Percentiles rank a stretch among this genome's conserved stretches.
These are phyloP conservation scores for Cryptotermes secundus DNA, from an alignment of 1,140 invertebrate genomes.

Conservation along the genomic window DNA sequence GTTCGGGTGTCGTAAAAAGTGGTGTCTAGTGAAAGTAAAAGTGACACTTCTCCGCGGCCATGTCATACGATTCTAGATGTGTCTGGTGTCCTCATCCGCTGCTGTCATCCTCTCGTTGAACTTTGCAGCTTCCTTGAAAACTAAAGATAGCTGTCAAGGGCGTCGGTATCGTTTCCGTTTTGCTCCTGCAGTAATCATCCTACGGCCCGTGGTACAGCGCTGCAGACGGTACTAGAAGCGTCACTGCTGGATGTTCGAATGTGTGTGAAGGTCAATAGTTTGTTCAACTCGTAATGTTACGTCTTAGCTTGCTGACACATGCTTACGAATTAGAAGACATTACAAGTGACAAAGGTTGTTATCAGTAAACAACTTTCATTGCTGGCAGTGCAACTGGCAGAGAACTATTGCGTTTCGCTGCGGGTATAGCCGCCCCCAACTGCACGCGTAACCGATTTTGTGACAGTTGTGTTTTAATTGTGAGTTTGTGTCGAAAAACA, in stretches of 20 bases:
- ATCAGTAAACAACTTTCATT: neutral
- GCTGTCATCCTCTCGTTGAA: neutral
- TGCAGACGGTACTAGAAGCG: neutral
- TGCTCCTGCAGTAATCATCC: no score
- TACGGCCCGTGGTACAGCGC: neutral
- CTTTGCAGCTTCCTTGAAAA: neutral
- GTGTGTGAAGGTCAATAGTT: slow-evolving; percentile 7
- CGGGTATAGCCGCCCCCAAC: no score
- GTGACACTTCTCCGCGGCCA: neutral
- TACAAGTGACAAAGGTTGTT: neutral
- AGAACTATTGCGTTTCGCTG: neutral
- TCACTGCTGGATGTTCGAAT: neutral
- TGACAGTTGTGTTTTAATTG: no score
- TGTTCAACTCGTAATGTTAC: neutral
- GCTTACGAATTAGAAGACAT: neutral
- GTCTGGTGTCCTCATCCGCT: neutral
- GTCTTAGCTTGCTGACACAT: neutral
- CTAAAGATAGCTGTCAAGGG: no score
- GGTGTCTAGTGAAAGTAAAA: neutral
- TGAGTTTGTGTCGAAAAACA: neutral
- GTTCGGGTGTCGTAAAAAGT: no score
- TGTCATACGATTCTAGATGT: neutral
- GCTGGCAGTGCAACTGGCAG: neutral
- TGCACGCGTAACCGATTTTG: no score
- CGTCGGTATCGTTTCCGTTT: no score